phyloP scores from a whole-genome alignment of 30 jellyfish, hydroid and myxozoan species.

The Nemopilema nomurai region DNA sequence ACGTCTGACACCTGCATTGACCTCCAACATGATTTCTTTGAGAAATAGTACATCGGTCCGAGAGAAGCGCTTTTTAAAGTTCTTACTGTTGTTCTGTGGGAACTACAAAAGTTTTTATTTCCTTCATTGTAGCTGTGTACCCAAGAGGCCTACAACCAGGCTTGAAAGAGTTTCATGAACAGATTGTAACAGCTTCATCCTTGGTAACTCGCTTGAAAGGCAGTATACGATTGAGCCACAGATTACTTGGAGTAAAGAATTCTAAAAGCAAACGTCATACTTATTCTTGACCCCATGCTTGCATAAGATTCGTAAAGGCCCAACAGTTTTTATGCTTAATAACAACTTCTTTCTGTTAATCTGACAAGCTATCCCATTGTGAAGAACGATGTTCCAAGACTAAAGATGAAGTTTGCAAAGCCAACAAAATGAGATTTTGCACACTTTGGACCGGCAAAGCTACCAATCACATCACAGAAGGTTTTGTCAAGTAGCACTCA shows the following conservation, averaged over 20 bases:
- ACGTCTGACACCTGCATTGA: too few relatives aligned
- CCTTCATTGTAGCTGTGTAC: neutral
- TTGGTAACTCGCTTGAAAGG: neutral
- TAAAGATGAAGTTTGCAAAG: neutral
- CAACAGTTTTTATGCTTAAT: neutral
- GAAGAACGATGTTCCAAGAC: neutral
- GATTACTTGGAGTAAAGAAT: neutral
- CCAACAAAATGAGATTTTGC: constrained; percentile 4
- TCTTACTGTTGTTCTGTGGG: neutral
- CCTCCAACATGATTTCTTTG: neutral
- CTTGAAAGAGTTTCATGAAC: neutral
- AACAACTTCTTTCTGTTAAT: neutral
- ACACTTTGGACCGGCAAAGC: neutral
- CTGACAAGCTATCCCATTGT: constrained; percentile 2
- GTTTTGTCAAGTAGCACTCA: constrained; percentile 8
- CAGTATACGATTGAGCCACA: neutral
- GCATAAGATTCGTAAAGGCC: constrained; percentile 1
- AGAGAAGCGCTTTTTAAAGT: neutral
- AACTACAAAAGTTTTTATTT: neutral
- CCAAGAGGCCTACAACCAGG: neutral
- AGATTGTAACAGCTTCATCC: neutral
- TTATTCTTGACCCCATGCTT: constrained; percentile 10
- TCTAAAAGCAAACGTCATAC: constrained; percentile 1
- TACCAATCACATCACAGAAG: neutral
- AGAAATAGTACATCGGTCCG: neutral